Evolutionary conservation across 2,113 vertebrate species (phyloP).

Genomic region (Coryphaenoides rupestris): DNA sequence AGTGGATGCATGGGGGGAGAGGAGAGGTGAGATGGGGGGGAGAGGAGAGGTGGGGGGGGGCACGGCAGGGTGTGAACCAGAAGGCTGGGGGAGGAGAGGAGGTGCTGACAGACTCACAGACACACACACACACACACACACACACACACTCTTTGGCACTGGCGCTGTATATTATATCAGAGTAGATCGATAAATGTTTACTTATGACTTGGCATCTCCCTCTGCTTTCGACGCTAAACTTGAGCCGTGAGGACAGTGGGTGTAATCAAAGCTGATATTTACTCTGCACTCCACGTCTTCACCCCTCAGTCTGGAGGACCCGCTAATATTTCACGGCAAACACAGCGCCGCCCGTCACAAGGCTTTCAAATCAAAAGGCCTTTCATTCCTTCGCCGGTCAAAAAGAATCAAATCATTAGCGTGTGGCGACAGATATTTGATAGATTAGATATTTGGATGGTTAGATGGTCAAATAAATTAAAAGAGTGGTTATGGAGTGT

Average conservation of each 20-base stretch:
- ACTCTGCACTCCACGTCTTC: conserved; percentile 26
- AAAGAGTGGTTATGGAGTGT: too few species aligned
- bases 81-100: not conserved
- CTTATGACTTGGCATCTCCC: conserved; percentile 15
- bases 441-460: too few species aligned
- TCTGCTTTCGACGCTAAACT: conserved; percentile 12
- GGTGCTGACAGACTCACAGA: not conserved
- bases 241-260: conserved; percentile 7
- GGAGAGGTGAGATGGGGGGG: too few species aligned
- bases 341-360: conserved; percentile 29
- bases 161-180: not conserved
- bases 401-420: conserved; percentile 56
- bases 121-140: not conserved
- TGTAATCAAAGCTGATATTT: conserved; percentile 39
- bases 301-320: conserved; percentile 32
- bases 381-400: conserved; percentile 44
- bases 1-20: too few species aligned
- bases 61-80: too few species aligned
- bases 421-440: conserved; percentile 56
- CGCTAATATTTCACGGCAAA: conserved; percentile 5
- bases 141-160: not conserved
- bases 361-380: conserved; percentile 40
- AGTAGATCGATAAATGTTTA: conserved; percentile 30
- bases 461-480: too few species aligned
- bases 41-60: too few species aligned